Conservation (phyloP, 2,888 invertebrate genomes). For the Hypomecis atomaria region DNA sequence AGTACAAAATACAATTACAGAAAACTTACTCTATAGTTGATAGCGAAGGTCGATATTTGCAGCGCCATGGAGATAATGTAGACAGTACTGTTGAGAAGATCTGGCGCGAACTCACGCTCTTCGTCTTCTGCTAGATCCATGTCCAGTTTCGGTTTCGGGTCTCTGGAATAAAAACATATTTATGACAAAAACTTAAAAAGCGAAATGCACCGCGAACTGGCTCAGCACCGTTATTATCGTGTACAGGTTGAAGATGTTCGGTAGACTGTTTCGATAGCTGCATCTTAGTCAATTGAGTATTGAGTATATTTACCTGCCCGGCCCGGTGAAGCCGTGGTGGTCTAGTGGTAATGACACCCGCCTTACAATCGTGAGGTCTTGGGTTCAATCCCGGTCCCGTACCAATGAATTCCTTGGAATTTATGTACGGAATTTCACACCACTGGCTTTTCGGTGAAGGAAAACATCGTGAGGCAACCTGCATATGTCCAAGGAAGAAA, state of each 20-base stretch:
- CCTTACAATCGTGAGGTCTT: too few species aligned
- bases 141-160: conserved; percentile 84
- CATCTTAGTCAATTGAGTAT: conserved; percentile 81
- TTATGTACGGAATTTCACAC: too few species aligned
- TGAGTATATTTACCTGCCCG: too few species aligned
- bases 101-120: conserved; percentile 95
- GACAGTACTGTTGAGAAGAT: conserved; percentile 98
- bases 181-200: neutral
- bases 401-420: too few species aligned
- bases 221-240: conserved; percentile 97
- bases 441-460: too few species aligned
- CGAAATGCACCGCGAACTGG: conserved; percentile 97
- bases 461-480: too few species aligned
- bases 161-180: conserved; percentile 67
- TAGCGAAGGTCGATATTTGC: conserved; percentile 99
- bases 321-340: too few species aligned
- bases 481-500: too few species aligned
- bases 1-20: neutral
- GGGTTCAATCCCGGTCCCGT: too few species aligned
- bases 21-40: conserved; percentile 95
- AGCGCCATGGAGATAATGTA: conserved; percentile 99
- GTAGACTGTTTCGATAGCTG: conserved; percentile 95
- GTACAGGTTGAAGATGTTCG: conserved; percentile 99
- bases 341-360: too few species aligned
- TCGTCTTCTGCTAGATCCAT: conserved; percentile 88